phyloP scores from a whole-genome alignment of 2,113 vertebrate genomes.

The Rhea pennata region DNA sequence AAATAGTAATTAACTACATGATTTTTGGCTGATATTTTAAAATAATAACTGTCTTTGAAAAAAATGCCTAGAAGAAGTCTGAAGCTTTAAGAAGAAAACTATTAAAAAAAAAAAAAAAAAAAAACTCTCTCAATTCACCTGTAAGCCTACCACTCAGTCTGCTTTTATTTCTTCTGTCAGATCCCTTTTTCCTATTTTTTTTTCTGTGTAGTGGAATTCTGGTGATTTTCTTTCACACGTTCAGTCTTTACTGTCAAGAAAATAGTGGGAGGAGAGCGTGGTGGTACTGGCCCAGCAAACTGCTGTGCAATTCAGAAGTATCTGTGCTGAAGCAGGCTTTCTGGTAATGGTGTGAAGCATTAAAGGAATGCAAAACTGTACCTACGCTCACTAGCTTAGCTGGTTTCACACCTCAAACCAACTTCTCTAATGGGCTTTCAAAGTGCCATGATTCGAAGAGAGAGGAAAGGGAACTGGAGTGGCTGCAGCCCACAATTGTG shows the following conservation, averaged over 20 bases:
- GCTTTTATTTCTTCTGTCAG: neutral
- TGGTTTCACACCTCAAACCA: neutral
- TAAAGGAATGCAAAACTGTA: neutral
- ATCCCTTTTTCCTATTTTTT: neutral
- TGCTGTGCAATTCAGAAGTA: too few species aligned
- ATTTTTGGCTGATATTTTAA: neutral
- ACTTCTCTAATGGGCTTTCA: neutral
- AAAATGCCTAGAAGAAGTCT: neutral
- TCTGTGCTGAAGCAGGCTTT: neutral
- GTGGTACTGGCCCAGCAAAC: neutral
- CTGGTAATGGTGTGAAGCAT: neutral
- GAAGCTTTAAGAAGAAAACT: neutral
- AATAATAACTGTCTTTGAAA: neutral
- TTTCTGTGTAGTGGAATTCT: neutral
- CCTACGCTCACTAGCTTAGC: neutral
- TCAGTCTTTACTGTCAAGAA: neutral
- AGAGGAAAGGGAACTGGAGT: neutral
- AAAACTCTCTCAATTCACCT: neutral
- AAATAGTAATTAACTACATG: neutral
- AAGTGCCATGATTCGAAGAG: neutral
- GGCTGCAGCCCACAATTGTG: neutral
- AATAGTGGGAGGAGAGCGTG: neutral
- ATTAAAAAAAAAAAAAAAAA: accelerated
- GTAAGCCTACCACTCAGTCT: neutral
- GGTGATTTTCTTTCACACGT: neutral